A percentile compares a stretch with the other conserved stretches of the same genome.
These are phyloP conservation scores for Glareola pratincola DNA, from an alignment of 2,113 vertebrate genomes.

Conservation along the genomic window DNA sequence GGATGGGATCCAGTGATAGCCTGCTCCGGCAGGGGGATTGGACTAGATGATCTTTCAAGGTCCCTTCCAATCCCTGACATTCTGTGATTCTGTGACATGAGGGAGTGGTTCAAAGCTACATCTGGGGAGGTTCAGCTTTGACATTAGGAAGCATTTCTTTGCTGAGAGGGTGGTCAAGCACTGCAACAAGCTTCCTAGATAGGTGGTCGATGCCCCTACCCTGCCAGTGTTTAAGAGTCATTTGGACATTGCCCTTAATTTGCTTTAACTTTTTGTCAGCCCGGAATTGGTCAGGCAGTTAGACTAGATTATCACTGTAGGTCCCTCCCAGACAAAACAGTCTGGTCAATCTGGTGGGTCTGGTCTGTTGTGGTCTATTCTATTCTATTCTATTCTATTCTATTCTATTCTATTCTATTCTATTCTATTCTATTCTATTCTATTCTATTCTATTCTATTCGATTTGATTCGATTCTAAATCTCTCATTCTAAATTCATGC, in stretches of 20 bases:
- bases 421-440: no score
- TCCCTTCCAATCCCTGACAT: no score
- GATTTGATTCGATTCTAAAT: neutral
- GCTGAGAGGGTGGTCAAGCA: fast-evolving
- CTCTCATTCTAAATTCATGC: neutral
- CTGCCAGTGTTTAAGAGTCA: neutral
- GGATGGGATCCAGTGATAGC: no score
- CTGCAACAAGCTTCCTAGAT: neutral
- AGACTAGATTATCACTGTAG: neutral
- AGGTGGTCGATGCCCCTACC: fast-evolving
- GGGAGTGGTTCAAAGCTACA: neutral
- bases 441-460: neutral
- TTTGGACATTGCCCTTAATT: neutral
- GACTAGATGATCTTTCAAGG: no score
- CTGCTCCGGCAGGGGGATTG: no score
- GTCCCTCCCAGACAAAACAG: neutral
- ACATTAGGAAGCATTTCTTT: neutral
- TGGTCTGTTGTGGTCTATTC: no score
- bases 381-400: no score
- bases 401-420: no score
- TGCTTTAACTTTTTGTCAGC: neutral
- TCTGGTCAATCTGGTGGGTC: neutral
- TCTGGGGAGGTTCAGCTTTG: neutral
- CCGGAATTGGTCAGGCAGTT: neutral
- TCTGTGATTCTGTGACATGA: no score